Evolutionary conservation across 2,888 invertebrate species (phyloP), one percentile per base, ranked within the genome.

Genomic region (Drosophila trichaetosa): DNA sequence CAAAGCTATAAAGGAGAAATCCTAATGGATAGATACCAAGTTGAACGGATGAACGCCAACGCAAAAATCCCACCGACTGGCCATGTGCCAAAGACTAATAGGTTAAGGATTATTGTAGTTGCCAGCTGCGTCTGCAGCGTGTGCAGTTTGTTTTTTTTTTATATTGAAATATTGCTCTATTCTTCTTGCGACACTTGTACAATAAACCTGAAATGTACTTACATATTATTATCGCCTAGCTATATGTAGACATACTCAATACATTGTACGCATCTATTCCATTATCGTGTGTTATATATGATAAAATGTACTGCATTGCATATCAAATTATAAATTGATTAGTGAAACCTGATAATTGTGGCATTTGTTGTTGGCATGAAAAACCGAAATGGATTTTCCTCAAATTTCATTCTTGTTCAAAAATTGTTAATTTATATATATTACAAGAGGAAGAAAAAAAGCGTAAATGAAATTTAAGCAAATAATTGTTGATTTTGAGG

Each of bases 21-120:
- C 74, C 49, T 78, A 69, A 46, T 24, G 36, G 18, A 21, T 42
- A 24, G 33, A 53, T 18, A 29, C 16, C 16, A 29, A 24, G 10
- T 54, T 36, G 60, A 63, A 18, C 33, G 33, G 34, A 54, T 40
- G 13, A 46, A n/a, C 18, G 38, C 66, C 46, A 46, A 27, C n/a
- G 27, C 57, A 38, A 53, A 40, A 31, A 40, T 53, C 54, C 64
- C 67, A 69, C 56, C 49, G 61, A 36, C 27, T 53, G 62, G 61
- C 61, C 59, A 46, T 34, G 31, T 46, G 75, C 79, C 77, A 78
- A 70, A 78, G 75, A 79, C 77, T 79, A 62, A 70, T 77, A 77
- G 70, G 40, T 38, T 78, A 61, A 74, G 51, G 53, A 54, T 77
- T 58, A 64, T 48, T 70, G 34, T 59, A 63, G 53, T 69, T 60